Conservation (phyloP, 2,888 invertebrate genomes). For the Nasonovia ribisnigri region DNA sequence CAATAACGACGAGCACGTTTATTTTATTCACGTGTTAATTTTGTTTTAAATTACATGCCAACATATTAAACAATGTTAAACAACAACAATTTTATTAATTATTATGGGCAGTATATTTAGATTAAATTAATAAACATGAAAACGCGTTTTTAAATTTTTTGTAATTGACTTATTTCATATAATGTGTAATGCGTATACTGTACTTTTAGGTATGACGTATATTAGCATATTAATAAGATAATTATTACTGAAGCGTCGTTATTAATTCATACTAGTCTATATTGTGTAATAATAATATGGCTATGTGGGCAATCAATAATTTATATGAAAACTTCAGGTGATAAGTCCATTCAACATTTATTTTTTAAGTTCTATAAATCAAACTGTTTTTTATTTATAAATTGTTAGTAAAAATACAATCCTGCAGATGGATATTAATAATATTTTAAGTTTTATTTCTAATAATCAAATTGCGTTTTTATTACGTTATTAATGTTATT, state of each 20-base stretch:
- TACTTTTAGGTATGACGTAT: not conserved
- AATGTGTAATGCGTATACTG: not conserved
- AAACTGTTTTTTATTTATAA: not conserved
- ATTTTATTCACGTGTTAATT: not conserved
- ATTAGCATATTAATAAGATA: not conserved
- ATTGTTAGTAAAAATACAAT: not conserved
- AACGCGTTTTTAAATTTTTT: not conserved
- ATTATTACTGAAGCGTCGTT: conserved; percentile 5
- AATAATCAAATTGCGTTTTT: not conserved
- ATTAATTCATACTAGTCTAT: not conserved
- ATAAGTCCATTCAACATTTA: not conserved
- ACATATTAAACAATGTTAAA: not conserved
- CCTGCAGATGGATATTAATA: not conserved
- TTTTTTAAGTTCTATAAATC: not conserved
- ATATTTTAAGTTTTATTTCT: not conserved
- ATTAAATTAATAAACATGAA: not conserved
- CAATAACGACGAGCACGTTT: not conserved
- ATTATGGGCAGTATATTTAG: not conserved
- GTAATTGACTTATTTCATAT: not conserved
- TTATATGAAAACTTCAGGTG: not conserved
- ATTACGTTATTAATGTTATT: not conserved
- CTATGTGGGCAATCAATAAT: not conserved
- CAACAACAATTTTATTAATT: not conserved
- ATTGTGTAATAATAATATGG: not conserved
- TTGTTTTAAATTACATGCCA: not conserved